A percentile compares a stretch with the other conserved stretches of the same genome.
phyloP scores from a whole-genome alignment of 2,888 invertebrate species.

The Leptinotarsa juncta region DNA sequence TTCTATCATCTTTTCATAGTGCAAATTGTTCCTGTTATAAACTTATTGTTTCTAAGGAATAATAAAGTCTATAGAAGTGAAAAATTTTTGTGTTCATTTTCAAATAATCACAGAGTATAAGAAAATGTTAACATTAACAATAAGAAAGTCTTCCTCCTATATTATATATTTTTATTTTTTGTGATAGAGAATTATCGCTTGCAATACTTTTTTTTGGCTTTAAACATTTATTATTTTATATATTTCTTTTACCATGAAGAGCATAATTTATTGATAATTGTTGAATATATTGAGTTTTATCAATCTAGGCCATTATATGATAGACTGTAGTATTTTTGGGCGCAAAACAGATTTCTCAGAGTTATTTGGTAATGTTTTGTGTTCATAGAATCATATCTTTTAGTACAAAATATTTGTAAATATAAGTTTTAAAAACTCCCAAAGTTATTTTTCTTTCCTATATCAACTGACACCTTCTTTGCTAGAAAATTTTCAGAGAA shows the following conservation, averaged over 20 bases:
- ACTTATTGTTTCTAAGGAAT: neutral
- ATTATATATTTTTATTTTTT: constrained; percentile 9
- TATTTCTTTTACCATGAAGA: constrained; percentile 9
- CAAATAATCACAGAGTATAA: constrained; percentile 13
- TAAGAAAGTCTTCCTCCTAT: constrained; percentile 23
- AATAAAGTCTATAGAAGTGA: neutral
- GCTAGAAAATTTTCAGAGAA: too few relatives aligned
- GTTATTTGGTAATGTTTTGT: neutral
- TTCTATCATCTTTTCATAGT: too few relatives aligned
- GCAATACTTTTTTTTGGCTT: constrained; percentile 38
- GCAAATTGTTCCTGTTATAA: too few relatives aligned
- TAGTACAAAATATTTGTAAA: constrained; percentile 5
- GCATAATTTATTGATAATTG: constrained; percentile 26
- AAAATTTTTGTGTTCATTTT: neutral
- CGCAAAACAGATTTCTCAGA: constrained; percentile 22
- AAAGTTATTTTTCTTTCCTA: neutral
- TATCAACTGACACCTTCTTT: neutral
- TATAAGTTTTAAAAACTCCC: neutral
- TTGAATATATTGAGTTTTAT: constrained; percentile 35
- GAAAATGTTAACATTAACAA: neutral
- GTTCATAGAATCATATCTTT: neutral
- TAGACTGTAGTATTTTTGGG: constrained; percentile 33
- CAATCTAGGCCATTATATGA: constrained; percentile 34
- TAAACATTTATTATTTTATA: constrained; percentile 19
- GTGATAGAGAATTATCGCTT: constrained; percentile 36